Percentiles rank a stretch among this genome's conserved stretches.
Evolutionary conservation across 2,113 vertebrate genomes (phyloP).

Genomic region (Peromyscus leucopus): DNA sequence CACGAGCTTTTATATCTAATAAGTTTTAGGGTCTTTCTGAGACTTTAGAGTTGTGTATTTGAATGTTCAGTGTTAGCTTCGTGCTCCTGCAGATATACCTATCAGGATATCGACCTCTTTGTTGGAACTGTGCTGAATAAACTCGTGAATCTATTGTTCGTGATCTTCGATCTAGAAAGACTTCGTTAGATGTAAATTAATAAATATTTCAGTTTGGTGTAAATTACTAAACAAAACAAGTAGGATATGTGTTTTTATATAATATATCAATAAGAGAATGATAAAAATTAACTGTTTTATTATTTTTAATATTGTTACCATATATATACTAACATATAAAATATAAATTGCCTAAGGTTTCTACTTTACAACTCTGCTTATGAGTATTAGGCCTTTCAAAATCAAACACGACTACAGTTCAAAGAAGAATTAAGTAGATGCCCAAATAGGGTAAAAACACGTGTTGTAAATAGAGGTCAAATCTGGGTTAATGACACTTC

Average conservation of each 20-base stretch:
- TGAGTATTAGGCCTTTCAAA: background rate
- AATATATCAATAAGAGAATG: background rate
- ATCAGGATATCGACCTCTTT: too few species aligned
- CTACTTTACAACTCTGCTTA: background rate
- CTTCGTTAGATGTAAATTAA: background rate
- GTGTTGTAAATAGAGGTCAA: background rate
- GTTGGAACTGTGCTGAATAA: too few species aligned
- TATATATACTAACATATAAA: background rate
- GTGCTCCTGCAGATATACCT: too few species aligned
- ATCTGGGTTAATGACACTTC: background rate
- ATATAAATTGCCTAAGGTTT: background rate
- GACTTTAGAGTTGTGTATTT: background rate
- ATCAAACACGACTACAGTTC: background rate
- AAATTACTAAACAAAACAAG: background rate
- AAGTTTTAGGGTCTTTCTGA: background rate
- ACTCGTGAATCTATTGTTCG: too few species aligned
- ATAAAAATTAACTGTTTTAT: background rate
- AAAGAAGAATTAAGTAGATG: constrained; percentile 15
- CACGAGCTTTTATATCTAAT: background rate
- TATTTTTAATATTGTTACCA: background rate
- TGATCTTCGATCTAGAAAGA: too few species aligned
- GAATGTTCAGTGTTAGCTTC: too few species aligned
- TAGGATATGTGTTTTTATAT: background rate
- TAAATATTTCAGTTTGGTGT: background rate
- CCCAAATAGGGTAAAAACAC: background rate